These are phyloP conservation scores for Meriones unguiculatus DNA, from an alignment of 2,113 vertebrate genomes.

Conservation along the genomic window DNA sequence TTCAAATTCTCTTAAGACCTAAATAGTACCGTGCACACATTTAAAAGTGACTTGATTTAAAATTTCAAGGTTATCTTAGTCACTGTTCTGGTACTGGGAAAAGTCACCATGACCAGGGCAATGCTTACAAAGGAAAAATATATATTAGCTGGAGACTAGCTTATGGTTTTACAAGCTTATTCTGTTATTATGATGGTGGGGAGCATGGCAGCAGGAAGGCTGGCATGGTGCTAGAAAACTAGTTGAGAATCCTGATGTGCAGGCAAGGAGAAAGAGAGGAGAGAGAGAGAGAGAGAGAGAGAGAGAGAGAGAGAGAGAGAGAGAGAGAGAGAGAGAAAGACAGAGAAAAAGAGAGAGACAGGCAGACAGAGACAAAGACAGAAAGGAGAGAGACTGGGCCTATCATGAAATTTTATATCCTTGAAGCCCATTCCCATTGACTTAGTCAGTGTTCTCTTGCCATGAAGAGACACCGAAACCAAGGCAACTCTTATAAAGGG, in stretches of 20 bases:
- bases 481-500: background rate
- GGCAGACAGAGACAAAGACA: too few relatives aligned
- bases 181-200: background rate
- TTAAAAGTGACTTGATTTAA: slow-evolving; percentile 60
- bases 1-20: slow-evolving; percentile 50
- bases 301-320: too few relatives aligned
- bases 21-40: background rate
- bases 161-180: background rate
- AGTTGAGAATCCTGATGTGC: background rate
- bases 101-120: background rate
- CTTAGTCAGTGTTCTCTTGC: background rate
- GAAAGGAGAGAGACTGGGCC: background rate
- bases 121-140: background rate
- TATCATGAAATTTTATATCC: background rate
- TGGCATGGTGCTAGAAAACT: background rate
- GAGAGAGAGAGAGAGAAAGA: background rate
- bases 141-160: background rate
- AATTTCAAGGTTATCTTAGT: slow-evolving; percentile 10
- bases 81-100: background rate
- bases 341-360: too few relatives aligned
- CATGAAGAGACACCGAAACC: background rate
- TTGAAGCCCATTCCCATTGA: background rate
- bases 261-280: background rate
- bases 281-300: background rate
- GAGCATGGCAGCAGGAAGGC: too few relatives aligned